Evolutionary conservation across 2,888 invertebrate species (phyloP), one percentile per base, ranked within the genome.

Genomic region (Lacanobia oleracea): DNA sequence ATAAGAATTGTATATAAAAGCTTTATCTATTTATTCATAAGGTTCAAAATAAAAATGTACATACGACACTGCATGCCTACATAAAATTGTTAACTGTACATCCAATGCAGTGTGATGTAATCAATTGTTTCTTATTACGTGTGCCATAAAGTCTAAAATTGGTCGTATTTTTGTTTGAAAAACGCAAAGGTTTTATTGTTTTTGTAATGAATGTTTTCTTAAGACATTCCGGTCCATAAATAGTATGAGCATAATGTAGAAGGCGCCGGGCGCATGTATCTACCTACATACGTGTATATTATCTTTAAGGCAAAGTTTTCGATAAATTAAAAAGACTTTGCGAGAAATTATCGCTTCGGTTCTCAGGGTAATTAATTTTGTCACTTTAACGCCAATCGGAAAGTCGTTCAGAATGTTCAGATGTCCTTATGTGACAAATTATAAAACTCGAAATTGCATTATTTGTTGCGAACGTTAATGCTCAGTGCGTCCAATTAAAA

Each of bases 191-290:
- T 86, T 89, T 89, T 88, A 84, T 88, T 90, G 78, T 86, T 87
- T 82, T 87, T 90, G 72, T 81, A 83, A 81, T 78, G 70, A 88
- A 87, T 94, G 92, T 95, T 94, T 92, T 93, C 92, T 91, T 94
- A 92, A 92, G 91, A 91, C 93, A 95, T 95, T 94, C 94, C 91
- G 91, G 88, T 88, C 94, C 93, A 92, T 94, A 94, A 93, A 94
- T 95, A 94, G 94, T 88, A 85, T 88, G 88, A 87, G 90, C 87
- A 88, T 90, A 89, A 91, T 88, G 88, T 91, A 91, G 89, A 87
- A 86, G 88, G 87, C 86, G 87, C 86, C 84, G 63, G 60, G 60
- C 48, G 66, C 62, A 72, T 78, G 72, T 64, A 57, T n/a, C 67
- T 76, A 76, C 73, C 74, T 81, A 63, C 54, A 74, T 61, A 59